Percentiles rank a stretch among this genome's conserved stretches.
Conservation (phyloP, 2,113 vertebrate species). For the Xiphias gladius region DNA sequence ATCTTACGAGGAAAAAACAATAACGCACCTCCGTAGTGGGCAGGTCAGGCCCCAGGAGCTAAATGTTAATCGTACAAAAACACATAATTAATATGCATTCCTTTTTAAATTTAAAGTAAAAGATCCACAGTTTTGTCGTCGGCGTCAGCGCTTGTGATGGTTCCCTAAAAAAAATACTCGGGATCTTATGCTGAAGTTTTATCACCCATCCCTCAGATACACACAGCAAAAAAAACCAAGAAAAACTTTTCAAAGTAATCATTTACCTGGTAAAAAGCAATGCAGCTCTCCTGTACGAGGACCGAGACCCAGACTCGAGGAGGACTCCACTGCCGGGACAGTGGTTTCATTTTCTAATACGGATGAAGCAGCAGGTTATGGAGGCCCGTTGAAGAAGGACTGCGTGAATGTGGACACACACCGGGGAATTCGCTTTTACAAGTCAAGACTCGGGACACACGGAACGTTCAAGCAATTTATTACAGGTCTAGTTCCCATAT, state of each 20-base stretch:
- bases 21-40: background rate
- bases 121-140: too few relatives aligned
- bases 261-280: background rate
- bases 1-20: background rate
- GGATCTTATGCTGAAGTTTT: background rate
- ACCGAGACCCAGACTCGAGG: background rate
- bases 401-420: background rate
- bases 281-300: background rate
- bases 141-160: background rate
- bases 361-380: too few relatives aligned
- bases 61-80: too few relatives aligned
- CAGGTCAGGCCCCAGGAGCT: too few relatives aligned
- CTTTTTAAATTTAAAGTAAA: too few relatives aligned
- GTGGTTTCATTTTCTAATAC: too few relatives aligned
- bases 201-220: background rate
- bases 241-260: too few relatives aligned
- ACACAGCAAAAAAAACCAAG: too few relatives aligned
- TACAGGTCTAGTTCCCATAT: conserved; percentile 14
- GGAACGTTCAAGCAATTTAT: conserved; percentile 24
- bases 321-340: too few relatives aligned
- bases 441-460: conserved; percentile 5
- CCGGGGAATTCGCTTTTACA: background rate
- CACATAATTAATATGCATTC: too few relatives aligned
- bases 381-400: background rate
- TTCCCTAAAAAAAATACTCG: too few relatives aligned